phyloP scores from a whole-genome alignment of 2,113 vertebrate species.

The Planiliza haematocheilus region DNA sequence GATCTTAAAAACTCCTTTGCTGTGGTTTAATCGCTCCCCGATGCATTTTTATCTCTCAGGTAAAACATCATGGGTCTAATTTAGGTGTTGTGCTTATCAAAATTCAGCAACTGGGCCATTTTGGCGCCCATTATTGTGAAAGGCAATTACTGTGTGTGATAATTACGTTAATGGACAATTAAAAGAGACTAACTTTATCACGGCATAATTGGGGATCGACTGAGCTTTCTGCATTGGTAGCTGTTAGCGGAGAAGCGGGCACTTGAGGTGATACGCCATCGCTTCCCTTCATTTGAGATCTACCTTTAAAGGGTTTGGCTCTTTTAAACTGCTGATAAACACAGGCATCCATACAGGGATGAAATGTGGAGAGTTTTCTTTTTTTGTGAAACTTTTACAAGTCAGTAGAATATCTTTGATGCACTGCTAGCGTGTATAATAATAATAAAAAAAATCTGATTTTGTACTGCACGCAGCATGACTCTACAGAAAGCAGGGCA shows the following conservation, averaged over 20 bases:
- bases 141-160: slow-evolving; percentile 72
- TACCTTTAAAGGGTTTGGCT: slow-evolving; percentile 47
- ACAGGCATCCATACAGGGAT: slow-evolving; percentile 13
- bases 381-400: slow-evolving; percentile 13
- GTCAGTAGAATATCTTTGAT: not conserved
- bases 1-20: slow-evolving; percentile 49
- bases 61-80: slow-evolving; percentile 71
- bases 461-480: too few species aligned
- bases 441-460: too few species aligned
- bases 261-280: slow-evolving; percentile 43
- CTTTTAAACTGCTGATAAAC: slow-evolving; percentile 49
- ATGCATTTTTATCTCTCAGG: slow-evolving; percentile 70
- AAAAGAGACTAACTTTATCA: slow-evolving; percentile 64
- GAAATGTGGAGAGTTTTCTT: slow-evolving; percentile 6
- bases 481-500: too few species aligned
- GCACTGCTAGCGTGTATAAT: too few species aligned
- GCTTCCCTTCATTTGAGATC: slow-evolving; percentile 46
- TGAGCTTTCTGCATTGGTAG: slow-evolving; percentile 49
- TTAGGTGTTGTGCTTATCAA: slow-evolving; percentile 62
- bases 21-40: slow-evolving; percentile 58
- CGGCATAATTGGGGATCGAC: slow-evolving; percentile 67
- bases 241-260: slow-evolving; percentile 57
- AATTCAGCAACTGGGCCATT: slow-evolving; percentile 65
- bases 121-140: slow-evolving; percentile 73
- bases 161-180: slow-evolving; percentile 76